These are phyloP conservation scores for Amphibalanus amphitrite DNA, from an alignment of 1,140 invertebrate species.

Conservation along the genomic window DNA sequence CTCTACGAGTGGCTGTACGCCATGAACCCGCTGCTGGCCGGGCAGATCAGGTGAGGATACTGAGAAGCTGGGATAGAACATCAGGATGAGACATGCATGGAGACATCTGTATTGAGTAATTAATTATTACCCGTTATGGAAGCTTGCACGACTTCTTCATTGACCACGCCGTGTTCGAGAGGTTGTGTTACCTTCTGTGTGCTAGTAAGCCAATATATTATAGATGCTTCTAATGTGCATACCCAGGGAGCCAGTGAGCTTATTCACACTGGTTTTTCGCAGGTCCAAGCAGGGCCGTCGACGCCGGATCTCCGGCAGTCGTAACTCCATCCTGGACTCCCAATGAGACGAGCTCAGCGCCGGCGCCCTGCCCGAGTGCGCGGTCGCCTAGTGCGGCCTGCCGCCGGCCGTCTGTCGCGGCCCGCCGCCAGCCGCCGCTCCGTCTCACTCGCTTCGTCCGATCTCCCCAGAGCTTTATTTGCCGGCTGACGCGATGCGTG, in stretches of 20 bases:
- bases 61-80: too few species aligned
- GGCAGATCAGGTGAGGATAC: conserved; percentile 65
- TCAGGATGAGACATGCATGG: too few species aligned
- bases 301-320: not conserved
- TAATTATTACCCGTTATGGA: too few species aligned
- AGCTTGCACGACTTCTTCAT: too few species aligned
- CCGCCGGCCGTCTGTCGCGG: too few species aligned
- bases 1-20: conserved; percentile 99
- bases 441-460: not conserved
- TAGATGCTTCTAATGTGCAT: too few species aligned
- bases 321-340: not conserved
- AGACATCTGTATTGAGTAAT: too few species aligned
- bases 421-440: not conserved
- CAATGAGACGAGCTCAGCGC: not conserved
- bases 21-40: conserved; percentile 94
- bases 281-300: not conserved
- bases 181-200: too few species aligned
- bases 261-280: too few species aligned
- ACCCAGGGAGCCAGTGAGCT: too few species aligned
- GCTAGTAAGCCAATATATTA: too few species aligned
- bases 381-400: not conserved
- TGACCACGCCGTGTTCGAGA: too few species aligned
- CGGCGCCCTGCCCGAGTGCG: not conserved
- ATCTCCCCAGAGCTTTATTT: not conserved
- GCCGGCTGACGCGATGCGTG: not conserved